Evolutionary conservation across 2,888 invertebrate species (phyloP).

Genomic region (Agrotis ipsilon): DNA sequence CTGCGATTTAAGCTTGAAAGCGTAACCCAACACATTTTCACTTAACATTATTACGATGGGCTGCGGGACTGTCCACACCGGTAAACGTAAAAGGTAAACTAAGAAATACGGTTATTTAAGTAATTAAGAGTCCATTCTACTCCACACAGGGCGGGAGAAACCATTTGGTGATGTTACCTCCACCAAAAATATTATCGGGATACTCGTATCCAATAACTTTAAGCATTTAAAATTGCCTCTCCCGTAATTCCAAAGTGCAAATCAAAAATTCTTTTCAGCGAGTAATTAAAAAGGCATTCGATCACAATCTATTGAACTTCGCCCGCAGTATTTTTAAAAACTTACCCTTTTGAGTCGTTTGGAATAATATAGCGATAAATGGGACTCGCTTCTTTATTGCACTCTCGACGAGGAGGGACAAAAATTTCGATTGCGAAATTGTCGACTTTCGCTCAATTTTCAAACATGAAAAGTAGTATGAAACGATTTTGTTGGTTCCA

Average conservation of each 20-base stretch:
- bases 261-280: background rate
- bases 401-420: conserved; percentile 56
- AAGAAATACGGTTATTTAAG: no score
- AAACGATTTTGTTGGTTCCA: conserved; percentile 29
- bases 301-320: conserved; percentile 4
- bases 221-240: no score
- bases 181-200: no score
- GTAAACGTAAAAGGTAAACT: no score
- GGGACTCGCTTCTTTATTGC: conserved; percentile 47
- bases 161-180: no score
- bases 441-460: conserved; percentile 62
- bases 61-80: no score
- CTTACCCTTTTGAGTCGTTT: conserved; percentile 23
- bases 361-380: conserved; percentile 52
- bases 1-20: no score
- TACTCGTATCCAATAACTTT: no score
- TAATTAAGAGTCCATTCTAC: no score
- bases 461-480: conserved; percentile 34
- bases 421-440: conserved; percentile 63
- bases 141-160: no score
- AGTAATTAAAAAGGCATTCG: conserved; percentile 13
- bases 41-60: no score
- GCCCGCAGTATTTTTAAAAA: conserved; percentile 40
- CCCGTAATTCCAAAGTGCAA: background rate
- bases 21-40: no score